Percentiles rank a stretch among this genome's conserved stretches.
These are phyloP conservation scores for Ernsta delagoae DNA, from an alignment of 2,888 invertebrate genomes.

Conservation along the genomic window DNA sequence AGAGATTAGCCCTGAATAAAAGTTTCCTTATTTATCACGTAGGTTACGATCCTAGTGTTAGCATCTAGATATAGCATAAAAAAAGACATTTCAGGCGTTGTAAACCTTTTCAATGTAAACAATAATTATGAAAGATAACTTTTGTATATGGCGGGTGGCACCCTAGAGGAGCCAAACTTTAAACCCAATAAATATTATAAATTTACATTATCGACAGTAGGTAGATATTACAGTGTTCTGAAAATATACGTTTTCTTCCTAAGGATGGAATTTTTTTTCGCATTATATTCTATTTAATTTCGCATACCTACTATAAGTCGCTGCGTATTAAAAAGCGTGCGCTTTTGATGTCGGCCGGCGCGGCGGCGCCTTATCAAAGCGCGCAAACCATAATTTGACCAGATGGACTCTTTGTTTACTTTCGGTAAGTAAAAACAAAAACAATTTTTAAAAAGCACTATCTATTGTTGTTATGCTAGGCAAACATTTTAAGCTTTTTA, in stretches of 20 bases:
- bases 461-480: background rate
- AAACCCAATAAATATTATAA: no score
- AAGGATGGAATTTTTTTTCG: no score
- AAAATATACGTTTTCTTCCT: background rate
- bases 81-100: constrained; percentile 21
- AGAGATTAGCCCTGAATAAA: constrained; percentile 27
- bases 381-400: no score
- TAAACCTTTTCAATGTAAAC: constrained; percentile 21
- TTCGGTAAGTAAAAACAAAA: background rate
- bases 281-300: no score
- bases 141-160: constrained; percentile 1
- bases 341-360: no score
- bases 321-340: no score
- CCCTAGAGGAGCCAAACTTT: constrained; percentile 2
- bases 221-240: constrained; percentile 1
- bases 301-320: no score
- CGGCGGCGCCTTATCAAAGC: no score
- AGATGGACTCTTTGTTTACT: background rate
- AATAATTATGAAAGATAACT: constrained; percentile 5
- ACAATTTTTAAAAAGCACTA: background rate
- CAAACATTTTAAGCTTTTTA: background rate
- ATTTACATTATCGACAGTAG: no score
- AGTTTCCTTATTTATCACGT: constrained; percentile 38
- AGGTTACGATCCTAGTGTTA: constrained; percentile 20
- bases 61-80: constrained; percentile 11